Conservation (phyloP, 2,888 invertebrate species). For the Synanthedon vespiformis region DNA sequence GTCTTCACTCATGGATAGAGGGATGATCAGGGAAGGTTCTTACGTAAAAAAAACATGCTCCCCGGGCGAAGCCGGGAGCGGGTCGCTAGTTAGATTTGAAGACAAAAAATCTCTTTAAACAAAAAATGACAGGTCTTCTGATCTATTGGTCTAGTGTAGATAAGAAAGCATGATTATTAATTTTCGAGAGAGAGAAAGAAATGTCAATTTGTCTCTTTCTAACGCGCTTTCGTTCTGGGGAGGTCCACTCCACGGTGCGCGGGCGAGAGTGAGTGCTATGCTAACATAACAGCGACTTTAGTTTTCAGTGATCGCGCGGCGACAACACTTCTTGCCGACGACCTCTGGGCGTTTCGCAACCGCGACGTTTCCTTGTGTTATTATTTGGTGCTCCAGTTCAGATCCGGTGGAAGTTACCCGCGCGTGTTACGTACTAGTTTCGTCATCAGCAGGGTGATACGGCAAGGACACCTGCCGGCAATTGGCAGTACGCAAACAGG, state of each 20-base stretch:
- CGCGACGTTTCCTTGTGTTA: conserved; percentile 49
- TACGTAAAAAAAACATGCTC: no score
- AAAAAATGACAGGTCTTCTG: conserved; percentile 6
- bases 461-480: conserved; percentile 21
- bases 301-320: conserved; percentile 63
- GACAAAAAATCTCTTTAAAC: no score
- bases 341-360: conserved; percentile 48
- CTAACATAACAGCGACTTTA: conserved; percentile 44
- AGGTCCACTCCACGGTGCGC: conserved; percentile 26
- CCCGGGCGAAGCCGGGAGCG: no score
- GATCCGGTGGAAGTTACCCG: conserved; percentile 33
- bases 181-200: conserved; percentile 53
- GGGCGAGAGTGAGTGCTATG: conserved; percentile 30
- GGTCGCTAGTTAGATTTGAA: no score
- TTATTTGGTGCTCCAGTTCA: conserved; percentile 49
- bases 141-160: conserved; percentile 25
- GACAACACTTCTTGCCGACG: conserved; percentile 55
- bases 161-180: conserved; percentile 33
- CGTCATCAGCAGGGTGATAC: conserved; percentile 17
- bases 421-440: conserved; percentile 16
- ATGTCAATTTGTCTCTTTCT: conserved; percentile 57
- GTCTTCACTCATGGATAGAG: no score
- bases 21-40: no score
- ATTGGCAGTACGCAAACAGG: conserved; percentile 24
- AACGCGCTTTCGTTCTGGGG: conserved; percentile 50